Percentiles rank a stretch among this genome's conserved stretches.
These are phyloP conservation scores for Nixonia krombeini DNA, from an alignment of 1,140 invertebrate genomes.

Conservation along the genomic window DNA sequence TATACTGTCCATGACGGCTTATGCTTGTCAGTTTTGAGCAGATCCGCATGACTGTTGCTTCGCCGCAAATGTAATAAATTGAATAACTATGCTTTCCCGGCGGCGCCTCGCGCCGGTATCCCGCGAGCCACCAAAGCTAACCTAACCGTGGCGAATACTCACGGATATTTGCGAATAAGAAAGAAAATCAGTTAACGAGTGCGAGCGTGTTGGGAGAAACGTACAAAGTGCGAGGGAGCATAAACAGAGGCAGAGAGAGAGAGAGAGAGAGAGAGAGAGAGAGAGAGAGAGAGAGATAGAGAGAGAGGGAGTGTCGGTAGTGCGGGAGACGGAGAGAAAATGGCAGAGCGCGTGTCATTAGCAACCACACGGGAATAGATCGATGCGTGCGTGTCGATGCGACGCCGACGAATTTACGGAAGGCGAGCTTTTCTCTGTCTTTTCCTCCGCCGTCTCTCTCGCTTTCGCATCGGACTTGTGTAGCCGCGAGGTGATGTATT, in stretches of 20 bases:
- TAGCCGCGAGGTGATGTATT: slow-evolving; percentile 58
- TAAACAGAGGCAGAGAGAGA: too few relatives aligned
- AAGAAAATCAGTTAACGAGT: background rate
- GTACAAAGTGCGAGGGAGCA: background rate
- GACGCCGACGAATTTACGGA: slow-evolving; percentile 47
- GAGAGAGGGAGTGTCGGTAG: too few relatives aligned
- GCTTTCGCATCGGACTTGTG: slow-evolving; percentile 33
- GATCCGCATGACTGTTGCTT: too few relatives aligned
- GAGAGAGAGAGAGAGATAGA: background rate
- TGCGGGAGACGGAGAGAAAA: background rate
- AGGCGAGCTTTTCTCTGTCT: slow-evolving; percentile 38
- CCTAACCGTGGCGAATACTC: too few relatives aligned
- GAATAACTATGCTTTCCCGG: too few relatives aligned
- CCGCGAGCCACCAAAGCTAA: too few relatives aligned
- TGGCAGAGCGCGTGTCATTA: slow-evolving; percentile 19
- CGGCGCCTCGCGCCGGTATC: too few relatives aligned
- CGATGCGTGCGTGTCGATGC: slow-evolving; percentile 21
- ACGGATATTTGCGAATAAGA: too few relatives aligned
- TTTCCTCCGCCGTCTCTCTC: slow-evolving; percentile 26
- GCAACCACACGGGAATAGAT: slow-evolving; percentile 23
- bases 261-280: background rate
- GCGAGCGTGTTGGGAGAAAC: slow-evolving; percentile 2
- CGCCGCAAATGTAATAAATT: too few relatives aligned
- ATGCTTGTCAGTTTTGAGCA: too few relatives aligned
- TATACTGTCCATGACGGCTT: too few relatives aligned